Conservation (phyloP, 2,888 invertebrate species). For the Noctua janthina region DNA sequence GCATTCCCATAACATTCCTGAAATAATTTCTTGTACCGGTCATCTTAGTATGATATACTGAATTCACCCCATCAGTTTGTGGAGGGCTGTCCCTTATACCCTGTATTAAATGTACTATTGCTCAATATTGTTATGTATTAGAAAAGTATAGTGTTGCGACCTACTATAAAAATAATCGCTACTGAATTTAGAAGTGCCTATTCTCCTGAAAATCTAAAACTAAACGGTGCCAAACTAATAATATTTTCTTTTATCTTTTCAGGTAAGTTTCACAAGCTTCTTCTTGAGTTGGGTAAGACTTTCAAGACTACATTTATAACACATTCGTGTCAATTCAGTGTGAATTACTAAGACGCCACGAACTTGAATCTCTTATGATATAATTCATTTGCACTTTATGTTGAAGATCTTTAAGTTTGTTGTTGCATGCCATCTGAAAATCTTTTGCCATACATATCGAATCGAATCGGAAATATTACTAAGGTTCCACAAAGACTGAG, state of each 20-base stretch:
- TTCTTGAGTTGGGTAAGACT: slow-evolving; percentile 37
- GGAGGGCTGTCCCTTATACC: no score
- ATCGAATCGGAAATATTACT: no score
- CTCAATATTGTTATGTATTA: no score
- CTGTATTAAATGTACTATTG: no score
- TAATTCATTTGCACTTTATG: neutral
- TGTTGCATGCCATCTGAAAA: neutral
- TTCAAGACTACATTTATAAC: neutral
- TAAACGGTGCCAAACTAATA: slow-evolving; percentile 26
- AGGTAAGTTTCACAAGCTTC: slow-evolving; percentile 54
- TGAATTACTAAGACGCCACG: slow-evolving; percentile 22
- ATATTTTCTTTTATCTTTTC: slow-evolving; percentile 48
- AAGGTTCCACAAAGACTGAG: no score
- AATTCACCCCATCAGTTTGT: no score
- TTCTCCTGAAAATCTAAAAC: neutral
- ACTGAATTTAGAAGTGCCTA: neutral
- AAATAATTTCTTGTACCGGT: no score
- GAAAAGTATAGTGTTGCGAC: no score
- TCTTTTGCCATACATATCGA: neutral
- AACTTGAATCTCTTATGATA: neutral
- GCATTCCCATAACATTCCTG: no score
- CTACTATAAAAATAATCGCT: neutral
- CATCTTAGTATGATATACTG: no score
- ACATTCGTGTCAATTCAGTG: slow-evolving; percentile 1
- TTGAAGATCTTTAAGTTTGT: neutral